Evolutionary conservation across 1,140 invertebrate species (phyloP), one percentile per base, ranked within the genome.

Genomic region (Brachionus sp.): DNA sequence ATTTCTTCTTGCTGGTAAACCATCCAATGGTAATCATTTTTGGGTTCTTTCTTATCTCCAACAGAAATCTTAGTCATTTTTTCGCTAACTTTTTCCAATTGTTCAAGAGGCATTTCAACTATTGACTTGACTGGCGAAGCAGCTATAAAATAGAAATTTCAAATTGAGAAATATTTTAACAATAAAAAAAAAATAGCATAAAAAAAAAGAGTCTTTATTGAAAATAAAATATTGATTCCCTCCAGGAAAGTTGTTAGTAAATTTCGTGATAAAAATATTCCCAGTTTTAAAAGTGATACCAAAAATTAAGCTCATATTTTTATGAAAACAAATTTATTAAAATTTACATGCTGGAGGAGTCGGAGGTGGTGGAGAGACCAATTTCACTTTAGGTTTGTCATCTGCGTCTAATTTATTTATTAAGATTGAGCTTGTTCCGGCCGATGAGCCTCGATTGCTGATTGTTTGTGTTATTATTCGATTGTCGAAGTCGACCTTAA

Each of bases 21-120:
- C 50, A 66, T 62, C 77, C 77, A 80, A 12, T 80, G 77, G n/a
- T 80, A 66, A 42, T 80, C 77, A 39, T 37, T 12, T 62, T 80
- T 80, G 7, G 33, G 13, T 10, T 66, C 46, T 29, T 50, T 80
- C 12, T 64, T 66, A 42, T 57, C 77, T 33, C 10, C 19, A 39
- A 70, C 37, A 10, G 0, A 7, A 57, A 19, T 16, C n/a, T 23
- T 42, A 3, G 66, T 12, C 33, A 73, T 44, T 25, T 75, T 75
- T 75, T 75, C 39, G 23, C 23, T 7, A 4, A 25, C 13, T 46
- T 75, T 46, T 33, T 46, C 70, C 12, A 75, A 25, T 75, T 46
- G 70, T 25, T 75, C 70, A 25, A 46, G 12, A 7, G 70, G 42
- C 12, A n/a, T 16, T 39, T 73, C 68, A 39, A 44, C 33, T 39